These are phyloP conservation scores for Daphoenositta chrysoptera DNA, from an alignment of 2,113 vertebrate genomes.

Conservation along the genomic window DNA sequence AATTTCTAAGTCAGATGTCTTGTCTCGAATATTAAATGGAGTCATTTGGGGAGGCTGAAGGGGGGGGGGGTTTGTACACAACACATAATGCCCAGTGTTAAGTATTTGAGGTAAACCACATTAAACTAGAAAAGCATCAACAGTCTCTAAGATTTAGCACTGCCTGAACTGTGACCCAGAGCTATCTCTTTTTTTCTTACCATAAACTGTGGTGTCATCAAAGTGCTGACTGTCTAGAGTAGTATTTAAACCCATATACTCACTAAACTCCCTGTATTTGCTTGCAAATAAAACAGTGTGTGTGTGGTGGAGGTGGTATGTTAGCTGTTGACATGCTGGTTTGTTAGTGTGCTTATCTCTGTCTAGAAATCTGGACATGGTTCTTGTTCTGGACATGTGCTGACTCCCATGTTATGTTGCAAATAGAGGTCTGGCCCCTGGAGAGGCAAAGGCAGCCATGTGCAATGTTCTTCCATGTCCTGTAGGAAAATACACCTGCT, in stretches of 20 bases:
- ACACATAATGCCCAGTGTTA: neutral
- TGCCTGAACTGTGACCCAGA: neutral
- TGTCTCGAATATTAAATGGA: neutral
- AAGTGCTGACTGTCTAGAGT: neutral
- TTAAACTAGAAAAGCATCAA: neutral
- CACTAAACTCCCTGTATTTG: neutral
- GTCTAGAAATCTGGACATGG: neutral
- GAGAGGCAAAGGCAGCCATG: neutral
- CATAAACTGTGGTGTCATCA: neutral
- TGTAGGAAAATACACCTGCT: neutral
- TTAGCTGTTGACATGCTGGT: neutral
- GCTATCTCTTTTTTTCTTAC: neutral
- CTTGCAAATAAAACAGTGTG: neutral
- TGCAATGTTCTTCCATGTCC: neutral
- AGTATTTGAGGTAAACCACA: constrained; percentile 5
- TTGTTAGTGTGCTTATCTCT: neutral
- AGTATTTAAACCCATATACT: neutral
- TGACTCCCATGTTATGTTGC: neutral
- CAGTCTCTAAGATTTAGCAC: neutral
- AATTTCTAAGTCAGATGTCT: constrained; percentile 31
- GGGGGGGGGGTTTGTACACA: neutral
- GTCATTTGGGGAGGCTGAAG: neutral
- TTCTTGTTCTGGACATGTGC: neutral
- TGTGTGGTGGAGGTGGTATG: neutral
- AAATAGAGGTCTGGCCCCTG: neutral